Evolutionary conservation across 2,797 vertebrate species (phyloP), one percentile per base, ranked within the genome.

Genomic region (Betta splendens): DNA sequence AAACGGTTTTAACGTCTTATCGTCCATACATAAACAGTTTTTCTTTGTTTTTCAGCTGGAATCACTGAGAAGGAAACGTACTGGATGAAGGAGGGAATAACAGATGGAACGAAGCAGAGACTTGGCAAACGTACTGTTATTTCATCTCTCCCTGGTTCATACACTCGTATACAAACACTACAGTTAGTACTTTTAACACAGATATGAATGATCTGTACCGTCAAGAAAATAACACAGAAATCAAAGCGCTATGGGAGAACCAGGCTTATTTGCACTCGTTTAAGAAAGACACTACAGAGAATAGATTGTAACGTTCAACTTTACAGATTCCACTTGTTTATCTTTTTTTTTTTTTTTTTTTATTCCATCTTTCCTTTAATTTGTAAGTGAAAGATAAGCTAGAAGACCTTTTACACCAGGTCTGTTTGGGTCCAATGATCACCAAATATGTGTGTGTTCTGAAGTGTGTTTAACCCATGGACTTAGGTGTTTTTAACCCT

Each of bases 41-140:
- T 33, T 44, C 35, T 74, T 3, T 44, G 32, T 44, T 13, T 39
- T 80, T 46, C 64, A 93, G 92, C 75, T 93, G 81, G 90, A 92
- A 43, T 87, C 89, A 0, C 80, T 93, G 32, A 83, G 68, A 71
- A 90, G 81, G 61, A 89, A 86, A 60, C 87, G 86, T 9, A 46
- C 77, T 5, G 72, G 79, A 59, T 93, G 76, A 35, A 89, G 62
- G 54, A 23, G 52, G 65, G 49, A 39, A 49, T 13, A 11, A 12
- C 4, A n/a, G n/a, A 4, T n/a, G n/a, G n/a, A n/a, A n/a, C 50
- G 44, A 47, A 56, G 54, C 13, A 39, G 44, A 48, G 56, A 21
- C 61, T 16, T 64, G 76, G 65, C 80, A 80, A 49, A 17, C 75
- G 65, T 25, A 86, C 80, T 83, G 85, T 88, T 83, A 52, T 61